Evolutionary conservation across 2,113 vertebrate genomes (phyloP).

Genomic region (Protobothrops flavoviridis): DNA sequence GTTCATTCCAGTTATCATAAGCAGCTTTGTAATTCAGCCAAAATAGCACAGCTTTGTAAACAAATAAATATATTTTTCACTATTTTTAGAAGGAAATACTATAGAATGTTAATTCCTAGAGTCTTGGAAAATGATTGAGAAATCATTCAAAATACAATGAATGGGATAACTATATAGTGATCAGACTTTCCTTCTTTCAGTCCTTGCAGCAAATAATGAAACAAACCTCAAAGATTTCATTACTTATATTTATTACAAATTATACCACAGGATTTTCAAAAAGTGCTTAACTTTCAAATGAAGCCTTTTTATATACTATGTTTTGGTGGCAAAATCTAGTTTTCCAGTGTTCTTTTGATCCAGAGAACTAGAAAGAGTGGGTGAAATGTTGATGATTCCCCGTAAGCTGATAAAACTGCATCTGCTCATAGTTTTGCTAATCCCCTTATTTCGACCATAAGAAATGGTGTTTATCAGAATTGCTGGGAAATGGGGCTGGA

Average conservation of each 20-base stretch:
- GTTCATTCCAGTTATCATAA: constrained; percentile 98
- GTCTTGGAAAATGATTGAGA: not conserved
- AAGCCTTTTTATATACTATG: not conserved
- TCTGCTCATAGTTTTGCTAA: not conserved
- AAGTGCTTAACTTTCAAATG: not conserved
- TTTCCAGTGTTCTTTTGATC: not conserved
- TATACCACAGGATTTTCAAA: not conserved
- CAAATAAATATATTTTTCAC: constrained; percentile 23
- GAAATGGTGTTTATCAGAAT: not conserved
- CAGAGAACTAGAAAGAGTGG: not conserved
- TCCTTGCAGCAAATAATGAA: not conserved
- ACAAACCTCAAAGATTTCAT: not conserved
- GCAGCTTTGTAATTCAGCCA: constrained; percentile 99
- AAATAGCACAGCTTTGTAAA: constrained; percentile 88
- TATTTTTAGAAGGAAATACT: constrained; percentile 14
- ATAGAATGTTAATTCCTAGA: not conserved
- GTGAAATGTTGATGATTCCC: not conserved
- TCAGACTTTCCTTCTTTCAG: not conserved
- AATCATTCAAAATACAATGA: not conserved
- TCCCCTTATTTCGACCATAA: not conserved
- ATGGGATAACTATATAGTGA: not conserved
- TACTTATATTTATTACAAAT: not conserved
- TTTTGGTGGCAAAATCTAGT: not conserved
- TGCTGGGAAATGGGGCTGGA: not conserved
- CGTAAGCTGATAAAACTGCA: not conserved